Evolutionary conservation across 1,140 invertebrate genomes (phyloP).

Genomic region (Triops cancriformis): DNA sequence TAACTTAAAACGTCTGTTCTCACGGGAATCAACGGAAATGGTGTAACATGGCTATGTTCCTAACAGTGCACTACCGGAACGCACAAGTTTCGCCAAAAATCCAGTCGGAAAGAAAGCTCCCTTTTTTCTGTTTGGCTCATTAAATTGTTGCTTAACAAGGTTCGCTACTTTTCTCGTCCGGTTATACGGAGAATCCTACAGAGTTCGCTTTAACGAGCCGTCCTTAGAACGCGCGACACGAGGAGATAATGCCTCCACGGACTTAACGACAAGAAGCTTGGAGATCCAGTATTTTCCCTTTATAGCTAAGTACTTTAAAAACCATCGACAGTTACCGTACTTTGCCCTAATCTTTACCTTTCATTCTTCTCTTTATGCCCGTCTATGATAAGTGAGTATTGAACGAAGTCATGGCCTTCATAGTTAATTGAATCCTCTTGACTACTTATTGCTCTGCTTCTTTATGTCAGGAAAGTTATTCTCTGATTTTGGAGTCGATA

Average conservation of each 20-base stretch:
- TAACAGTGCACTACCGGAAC: background rate
- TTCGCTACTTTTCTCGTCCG: background rate
- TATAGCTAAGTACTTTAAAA: background rate
- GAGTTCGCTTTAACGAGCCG: background rate
- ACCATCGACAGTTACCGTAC: background rate
- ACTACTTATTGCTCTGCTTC: no score
- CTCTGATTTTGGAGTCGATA: no score
- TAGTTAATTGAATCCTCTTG: no score
- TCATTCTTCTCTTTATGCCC: background rate
- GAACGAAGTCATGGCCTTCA: no score
- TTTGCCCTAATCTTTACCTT: background rate
- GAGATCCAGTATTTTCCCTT: background rate
- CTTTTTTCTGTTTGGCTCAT: background rate
- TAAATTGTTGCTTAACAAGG: background rate
- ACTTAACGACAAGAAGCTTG: background rate
- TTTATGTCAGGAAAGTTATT: no score
- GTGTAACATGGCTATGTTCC: background rate
- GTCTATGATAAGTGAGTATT: no score
- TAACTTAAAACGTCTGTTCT: no score
- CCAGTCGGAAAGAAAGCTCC: background rate
- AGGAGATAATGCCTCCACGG: background rate
- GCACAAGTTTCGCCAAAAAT: background rate
- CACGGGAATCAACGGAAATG: no score
- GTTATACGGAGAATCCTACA: background rate
- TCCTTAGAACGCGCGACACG: background rate